Base-by-base conservation (phyloP, 2,797 vertebrate species). In the Darevskia nairensis region DNA sequence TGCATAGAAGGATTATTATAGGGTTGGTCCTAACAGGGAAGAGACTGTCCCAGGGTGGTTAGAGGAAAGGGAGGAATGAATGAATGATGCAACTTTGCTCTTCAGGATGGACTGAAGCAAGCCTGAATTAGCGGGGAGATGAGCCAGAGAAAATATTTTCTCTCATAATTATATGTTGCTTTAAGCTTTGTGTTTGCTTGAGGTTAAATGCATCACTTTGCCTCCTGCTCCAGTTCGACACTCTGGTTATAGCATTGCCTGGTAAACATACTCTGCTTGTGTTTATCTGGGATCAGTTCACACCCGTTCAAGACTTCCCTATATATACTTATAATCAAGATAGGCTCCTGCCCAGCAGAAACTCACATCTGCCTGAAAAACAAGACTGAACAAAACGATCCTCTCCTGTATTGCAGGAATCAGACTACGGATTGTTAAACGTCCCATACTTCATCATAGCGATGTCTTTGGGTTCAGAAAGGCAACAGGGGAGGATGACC, bases 161-260 rank as follows among this genome's bases (percentile, higher is more conserved):
- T 64, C 78, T 55, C 74, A 50, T 89, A 89, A 89, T 89, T 85
- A 89, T 35, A 85, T 27, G 78, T 85, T 89, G 59, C 82, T 85
- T 72, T 80, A 85, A 85, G 88, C 78, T 85, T 81, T 17, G 29
- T 89, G 83, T 89, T 89, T 89, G 77, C 59, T 76, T 85, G 88
- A 81, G 88, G 83, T 89, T 66, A 46, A 76, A 76, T 66, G 83
- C 77, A 80, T 80, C 82, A 85, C 88, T 39, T 41, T 29, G 77
- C n/a, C 50, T 29, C 19, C 5, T 2, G 59, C 59, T 75, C 44
- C 64, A 32, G 6, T 50, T 41, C 68, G 69, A 80, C 59, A 66
- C 44, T 19, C 77, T 46, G 77, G 59, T 39, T 41, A 74, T n/a
- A 68, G 27, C 46, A 50, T 17, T 50, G 81, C 32, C 41, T 89